Percentiles rank a stretch among this genome's conserved stretches.
Evolutionary conservation across 2,797 vertebrate genomes (phyloP).

Genomic region (Clarias platycephalus): DNA sequence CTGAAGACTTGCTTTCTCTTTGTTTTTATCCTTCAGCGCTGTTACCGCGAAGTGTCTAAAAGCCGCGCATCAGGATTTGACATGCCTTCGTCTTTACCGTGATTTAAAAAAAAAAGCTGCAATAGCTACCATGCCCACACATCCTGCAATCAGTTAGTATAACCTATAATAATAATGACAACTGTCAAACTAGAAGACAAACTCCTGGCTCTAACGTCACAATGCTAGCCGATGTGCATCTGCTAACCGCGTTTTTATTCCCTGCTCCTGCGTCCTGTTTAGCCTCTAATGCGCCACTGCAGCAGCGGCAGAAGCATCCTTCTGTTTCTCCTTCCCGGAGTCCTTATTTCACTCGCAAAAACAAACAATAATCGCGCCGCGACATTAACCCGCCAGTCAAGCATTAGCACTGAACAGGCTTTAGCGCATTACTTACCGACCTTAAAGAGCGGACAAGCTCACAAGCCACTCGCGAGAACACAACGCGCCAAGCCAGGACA

Average conservation of each 20-base stretch:
- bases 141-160: not conserved
- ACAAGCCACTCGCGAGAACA: not conserved
- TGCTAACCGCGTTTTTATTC: not conserved
- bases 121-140: too few relatives aligned
- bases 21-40: not conserved
- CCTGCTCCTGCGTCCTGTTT: not conserved
- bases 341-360: not conserved
- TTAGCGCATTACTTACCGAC: conserved; percentile 8
- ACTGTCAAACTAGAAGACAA: not conserved
- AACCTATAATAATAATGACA: not conserved
- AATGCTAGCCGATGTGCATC: not conserved
- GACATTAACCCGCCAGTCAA: not conserved
- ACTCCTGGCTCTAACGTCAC: not conserved
- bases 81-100: not conserved
- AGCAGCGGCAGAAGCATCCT: conserved; percentile 16
- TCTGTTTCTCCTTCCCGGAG: not conserved
- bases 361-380: not conserved
- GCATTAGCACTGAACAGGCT: not conserved
- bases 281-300: conserved; percentile 7
- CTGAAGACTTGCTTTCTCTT: not conserved
- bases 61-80: not conserved
- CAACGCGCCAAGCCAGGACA: not conserved
- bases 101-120: not conserved
- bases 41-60: not conserved
- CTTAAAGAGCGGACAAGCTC: not conserved